phyloP scores from a whole-genome alignment of 2,113 vertebrate genomes.

The Naja naja region DNA sequence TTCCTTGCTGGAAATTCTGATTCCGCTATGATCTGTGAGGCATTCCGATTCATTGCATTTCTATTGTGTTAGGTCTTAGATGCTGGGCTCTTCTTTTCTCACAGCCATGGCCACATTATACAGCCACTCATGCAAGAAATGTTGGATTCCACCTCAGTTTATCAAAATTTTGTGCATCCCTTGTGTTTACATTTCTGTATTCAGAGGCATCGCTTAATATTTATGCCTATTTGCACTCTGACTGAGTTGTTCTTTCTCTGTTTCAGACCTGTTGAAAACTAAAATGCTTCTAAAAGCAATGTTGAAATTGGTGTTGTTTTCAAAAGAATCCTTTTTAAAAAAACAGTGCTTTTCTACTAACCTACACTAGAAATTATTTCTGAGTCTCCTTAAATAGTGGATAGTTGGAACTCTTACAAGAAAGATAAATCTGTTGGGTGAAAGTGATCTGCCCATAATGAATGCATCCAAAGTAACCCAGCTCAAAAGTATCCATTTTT shows the following conservation, averaged over 20 bases:
- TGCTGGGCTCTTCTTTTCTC: conserved; percentile 83
- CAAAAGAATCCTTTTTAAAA: conserved; percentile 20
- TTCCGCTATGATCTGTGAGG: conserved; percentile 98
- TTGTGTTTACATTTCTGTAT: conserved; percentile 74
- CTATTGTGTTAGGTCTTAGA: conserved; percentile 94
- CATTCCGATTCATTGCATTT: conserved; percentile 98
- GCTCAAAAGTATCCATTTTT: background rate
- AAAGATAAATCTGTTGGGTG: background rate
- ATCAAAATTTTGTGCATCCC: conserved; percentile 79
- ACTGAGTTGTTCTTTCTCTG: conserved; percentile 64
- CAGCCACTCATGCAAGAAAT: conserved; percentile 93
- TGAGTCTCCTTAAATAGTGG: background rate
- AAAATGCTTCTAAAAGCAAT: conserved; percentile 63
- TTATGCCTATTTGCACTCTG: conserved; percentile 71
- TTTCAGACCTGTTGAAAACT: conserved; percentile 62
- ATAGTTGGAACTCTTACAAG: background rate
- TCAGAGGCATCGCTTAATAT: conserved; percentile 69
- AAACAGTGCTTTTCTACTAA: background rate
- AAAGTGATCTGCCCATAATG: background rate
- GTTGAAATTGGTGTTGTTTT: conserved; percentile 34
- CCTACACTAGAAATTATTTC: background rate
- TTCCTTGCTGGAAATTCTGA: conserved; percentile 99
- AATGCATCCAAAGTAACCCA: background rate
- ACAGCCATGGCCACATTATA: conserved; percentile 90
- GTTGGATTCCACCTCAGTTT: conserved; percentile 87